Evolutionary conservation across 2,888 invertebrate species (phyloP), one percentile per base, ranked within the genome.

Genomic region (Syritta pipiens): DNA sequence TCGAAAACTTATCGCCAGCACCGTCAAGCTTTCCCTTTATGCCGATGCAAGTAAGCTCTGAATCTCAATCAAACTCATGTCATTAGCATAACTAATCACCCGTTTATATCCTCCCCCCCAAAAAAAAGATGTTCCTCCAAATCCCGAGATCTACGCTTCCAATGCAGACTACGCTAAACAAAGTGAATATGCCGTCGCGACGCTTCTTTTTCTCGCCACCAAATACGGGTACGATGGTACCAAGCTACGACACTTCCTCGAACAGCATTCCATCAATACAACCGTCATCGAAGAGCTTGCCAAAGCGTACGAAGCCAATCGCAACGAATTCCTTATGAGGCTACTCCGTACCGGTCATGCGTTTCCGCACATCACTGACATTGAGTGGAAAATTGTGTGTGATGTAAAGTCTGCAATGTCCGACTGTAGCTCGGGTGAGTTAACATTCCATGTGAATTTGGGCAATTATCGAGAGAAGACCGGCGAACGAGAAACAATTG

Each of bases 41-140:
- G 86, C 86, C 20, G 87, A 88, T 82, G 86, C 87, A 71, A 88
- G 89, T 89, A 83, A 82, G 85, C 81, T 40, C 3, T 0, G 20
- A 14, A 14, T n/a, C 3, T 3, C 5, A 30, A 10, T 12, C 12
- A 24, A 14, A 48, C 6, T 42, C 30, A 32, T 48, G 3, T 9
- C 42, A 14, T 35, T 22, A 28, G 10, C 32, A 32, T 60, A 12
- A 30, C 22, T 44, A 40, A 24, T 40, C 4, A 30, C 10, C 7
- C 6, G 14, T 37, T 17, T 37, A 37, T 48, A 35, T 30, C 19
- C 9, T 26, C 28, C 19, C 32, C 3, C 42, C n/a, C n/a, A n/a
- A n/a, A n/a, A n/a, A n/a, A n/a, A n/a, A 89, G 89, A 86, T 63
- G 86, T 89, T 26, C 88, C 89, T 1, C 86, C 87, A 7, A 87